Evolutionary conservation across 2,113 vertebrate genomes (phyloP), one percentile per base, ranked within the genome.

Genomic region (Xiphophorus maculatus): DNA sequence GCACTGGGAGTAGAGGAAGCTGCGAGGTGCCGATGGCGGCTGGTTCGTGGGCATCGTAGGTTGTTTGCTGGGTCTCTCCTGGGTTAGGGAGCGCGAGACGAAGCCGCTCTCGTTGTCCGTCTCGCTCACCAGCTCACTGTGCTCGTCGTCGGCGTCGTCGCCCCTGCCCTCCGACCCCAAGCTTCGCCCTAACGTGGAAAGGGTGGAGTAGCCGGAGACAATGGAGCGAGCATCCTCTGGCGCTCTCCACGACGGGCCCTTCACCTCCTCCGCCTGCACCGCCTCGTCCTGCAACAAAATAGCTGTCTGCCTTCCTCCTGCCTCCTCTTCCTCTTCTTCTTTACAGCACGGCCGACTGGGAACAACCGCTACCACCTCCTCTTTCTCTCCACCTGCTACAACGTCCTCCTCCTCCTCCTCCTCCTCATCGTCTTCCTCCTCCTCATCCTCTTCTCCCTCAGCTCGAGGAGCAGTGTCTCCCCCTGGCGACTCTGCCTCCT

Each of bases 171-270:
- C 96, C 0, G 94, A 95, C 66, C 95, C 95, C 74, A 96, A 92
- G 87, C 96, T 96, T 88, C 96, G 95, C 88, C 96, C 96, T 69
- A 96, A 85, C 9, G 97, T 98, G 89, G 97, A 98, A 66, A 98
- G 93, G 3, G 97, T 98, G 91, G 97, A 99, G 91, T 98, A 98
- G 64, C 97, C 97, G 0, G 97, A 99, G 3, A 98, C 96, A 10
- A 98, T 97, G 40, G 97, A 99, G 77, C 96, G 96, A 0, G 97
- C 95, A 2, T 98, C 97, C 0, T 94, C 93, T 2, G 89, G 84
- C 8, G 93, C 86, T 77, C 89, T 73, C 91, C 90, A 94, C 64
- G 77, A 8, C 73, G 87, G 88, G 67, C 79, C 90, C 86, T 89
- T 71, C 71, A 77, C 90, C 74, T 81, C 85, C 0, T 81, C 85